Evolutionary conservation across 2,113 vertebrate genomes (phyloP).

Genomic region (Oreocharis arfaki): DNA sequence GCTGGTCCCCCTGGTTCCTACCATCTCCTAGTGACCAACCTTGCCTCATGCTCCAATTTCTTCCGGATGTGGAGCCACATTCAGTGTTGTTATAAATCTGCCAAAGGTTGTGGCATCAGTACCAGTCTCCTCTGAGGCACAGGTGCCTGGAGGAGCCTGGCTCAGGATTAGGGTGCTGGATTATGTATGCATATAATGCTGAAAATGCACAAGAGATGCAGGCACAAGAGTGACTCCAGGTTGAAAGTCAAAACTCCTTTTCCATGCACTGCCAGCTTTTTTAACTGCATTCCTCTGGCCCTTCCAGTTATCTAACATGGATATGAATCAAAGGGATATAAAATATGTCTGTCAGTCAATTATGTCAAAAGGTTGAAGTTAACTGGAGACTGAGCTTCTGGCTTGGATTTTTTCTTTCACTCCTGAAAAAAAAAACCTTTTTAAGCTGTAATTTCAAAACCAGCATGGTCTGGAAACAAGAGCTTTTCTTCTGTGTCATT

Average conservation of each 20-base stretch:
- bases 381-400: not conserved
- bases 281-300: not conserved
- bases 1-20: not conserved
- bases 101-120: not conserved
- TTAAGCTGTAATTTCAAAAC: not conserved
- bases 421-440: not conserved
- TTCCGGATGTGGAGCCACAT: accelerated
- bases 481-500: not conserved
- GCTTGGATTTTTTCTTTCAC: not conserved
- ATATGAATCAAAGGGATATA: not conserved
- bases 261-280: not conserved
- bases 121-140: not conserved
- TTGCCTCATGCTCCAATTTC: not conserved
- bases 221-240: not conserved
- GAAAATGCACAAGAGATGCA: not conserved
- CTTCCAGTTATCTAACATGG: accelerated
- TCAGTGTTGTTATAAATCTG: not conserved
- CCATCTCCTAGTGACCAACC: accelerated
- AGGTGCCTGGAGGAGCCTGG: not conserved
- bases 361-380: not conserved
- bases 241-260: not conserved
- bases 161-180: not conserved
- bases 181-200: accelerated
- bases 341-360: not conserved
- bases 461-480: not conserved